Conservation (phyloP, 2,113 vertebrate genomes). For the Colistium nudipinnis region DNA sequence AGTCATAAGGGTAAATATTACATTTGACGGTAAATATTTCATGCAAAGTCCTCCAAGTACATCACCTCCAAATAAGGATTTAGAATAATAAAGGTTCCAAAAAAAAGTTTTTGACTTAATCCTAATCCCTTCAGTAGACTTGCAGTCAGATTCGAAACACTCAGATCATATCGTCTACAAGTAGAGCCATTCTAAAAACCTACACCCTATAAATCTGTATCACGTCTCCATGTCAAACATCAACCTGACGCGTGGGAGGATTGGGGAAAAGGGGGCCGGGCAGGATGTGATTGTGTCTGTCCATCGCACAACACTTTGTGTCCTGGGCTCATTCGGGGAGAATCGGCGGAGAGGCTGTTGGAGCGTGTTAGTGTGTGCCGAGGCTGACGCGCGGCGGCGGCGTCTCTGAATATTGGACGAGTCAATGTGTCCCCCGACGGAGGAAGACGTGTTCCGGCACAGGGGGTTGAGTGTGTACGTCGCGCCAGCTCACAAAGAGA, state of each 20-base stretch:
- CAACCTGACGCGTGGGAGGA: constrained; percentile 21
- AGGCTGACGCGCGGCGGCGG: constrained; percentile 27
- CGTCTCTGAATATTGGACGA: constrained; percentile 50
- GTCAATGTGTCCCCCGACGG: constrained; percentile 47
- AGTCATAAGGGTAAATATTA: too few relatives aligned
- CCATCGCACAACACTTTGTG: constrained; percentile 60
- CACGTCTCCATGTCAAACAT: constrained; percentile 43
- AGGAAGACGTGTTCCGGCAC: constrained; percentile 17
- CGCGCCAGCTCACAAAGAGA: background rate
- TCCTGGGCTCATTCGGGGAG: constrained; percentile 41
- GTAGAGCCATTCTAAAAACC: constrained; percentile 22
- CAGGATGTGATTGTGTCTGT: constrained; percentile 65
- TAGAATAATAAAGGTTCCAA: too few relatives aligned
- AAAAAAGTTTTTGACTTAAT: background rate
- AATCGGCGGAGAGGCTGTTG: constrained; percentile 13
- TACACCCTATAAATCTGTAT: constrained; percentile 13
- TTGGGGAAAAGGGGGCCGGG: constrained; percentile 20
- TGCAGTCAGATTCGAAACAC: background rate
- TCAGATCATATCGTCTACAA: constrained; percentile 8
- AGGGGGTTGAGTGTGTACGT: background rate
- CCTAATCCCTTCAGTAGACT: background rate
- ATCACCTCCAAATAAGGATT: too few relatives aligned
- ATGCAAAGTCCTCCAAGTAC: too few relatives aligned
- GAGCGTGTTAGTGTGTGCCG: constrained; percentile 37
- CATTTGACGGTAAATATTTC: too few relatives aligned